Evolutionary conservation across 2,113 vertebrate genomes (phyloP).

Genomic region (Thunnus maccoyii): DNA sequence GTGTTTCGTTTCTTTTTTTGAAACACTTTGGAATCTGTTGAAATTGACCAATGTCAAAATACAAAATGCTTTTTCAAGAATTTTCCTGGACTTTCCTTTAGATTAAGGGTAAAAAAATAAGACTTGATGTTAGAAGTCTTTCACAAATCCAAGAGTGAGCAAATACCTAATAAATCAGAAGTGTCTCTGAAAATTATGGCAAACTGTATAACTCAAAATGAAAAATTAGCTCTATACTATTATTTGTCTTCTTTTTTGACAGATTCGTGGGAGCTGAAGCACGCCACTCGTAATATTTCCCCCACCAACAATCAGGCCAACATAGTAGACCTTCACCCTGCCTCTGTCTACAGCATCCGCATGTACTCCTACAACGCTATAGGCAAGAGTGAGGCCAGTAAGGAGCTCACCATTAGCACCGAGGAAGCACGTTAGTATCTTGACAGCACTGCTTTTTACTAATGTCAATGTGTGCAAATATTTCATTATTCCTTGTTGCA

Average conservation of each 20-base stretch:
- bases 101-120: neutral
- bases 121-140: neutral
- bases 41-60: neutral
- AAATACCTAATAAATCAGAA: neutral
- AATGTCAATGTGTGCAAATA: neutral
- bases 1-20: neutral
- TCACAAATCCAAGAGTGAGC: too few species aligned
- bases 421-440: conserved; percentile 94
- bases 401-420: conserved; percentile 97
- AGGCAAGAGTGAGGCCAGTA: conserved; percentile 96
- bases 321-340: conserved; percentile 97
- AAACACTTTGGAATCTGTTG: neutral
- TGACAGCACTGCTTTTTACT: neutral
- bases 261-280: conserved; percentile 98
- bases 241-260: neutral
- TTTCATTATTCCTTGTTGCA: neutral
- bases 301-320: conserved; percentile 98
- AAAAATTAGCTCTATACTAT: neutral
- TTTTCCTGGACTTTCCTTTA: neutral
- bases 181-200: neutral
- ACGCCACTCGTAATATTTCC: conserved; percentile 97
- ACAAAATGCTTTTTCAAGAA: neutral
- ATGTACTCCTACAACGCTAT: conserved; percentile 99
- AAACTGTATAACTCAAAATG: neutral
- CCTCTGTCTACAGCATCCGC: conserved; percentile 97